phyloP scores from a whole-genome alignment of 1,140 invertebrate genomes.

The Dysdera silvatica region DNA sequence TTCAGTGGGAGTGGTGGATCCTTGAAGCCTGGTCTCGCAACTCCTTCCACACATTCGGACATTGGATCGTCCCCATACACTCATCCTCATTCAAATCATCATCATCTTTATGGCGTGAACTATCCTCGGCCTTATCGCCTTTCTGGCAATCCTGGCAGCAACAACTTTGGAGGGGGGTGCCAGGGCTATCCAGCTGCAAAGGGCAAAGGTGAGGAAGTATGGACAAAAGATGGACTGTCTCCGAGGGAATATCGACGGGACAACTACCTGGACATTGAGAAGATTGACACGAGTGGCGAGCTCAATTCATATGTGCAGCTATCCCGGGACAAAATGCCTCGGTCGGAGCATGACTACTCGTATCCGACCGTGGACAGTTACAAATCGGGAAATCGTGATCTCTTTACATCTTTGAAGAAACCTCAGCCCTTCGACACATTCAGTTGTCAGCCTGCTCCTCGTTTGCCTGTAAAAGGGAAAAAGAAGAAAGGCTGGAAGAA shows the following conservation, averaged over 20 bases:
- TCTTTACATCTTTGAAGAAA: slow-evolving; percentile 55
- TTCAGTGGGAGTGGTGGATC: slow-evolving; percentile 41
- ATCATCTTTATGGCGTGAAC: slow-evolving; percentile 49
- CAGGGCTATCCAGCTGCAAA: not conserved
- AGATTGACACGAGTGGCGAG: slow-evolving; percentile 43
- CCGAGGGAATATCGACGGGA: slow-evolving; percentile 24
- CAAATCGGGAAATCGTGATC: slow-evolving; percentile 41
- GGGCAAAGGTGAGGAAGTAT: slow-evolving; percentile 1
- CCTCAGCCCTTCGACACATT: slow-evolving; percentile 34
- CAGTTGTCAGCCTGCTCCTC: slow-evolving; percentile 31
- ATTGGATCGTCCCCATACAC: slow-evolving; percentile 40
- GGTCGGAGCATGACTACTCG: slow-evolving; percentile 67
- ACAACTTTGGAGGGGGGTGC: slow-evolving; percentile 14
- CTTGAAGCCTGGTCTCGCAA: slow-evolving; percentile 27
- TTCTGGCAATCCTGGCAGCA: slow-evolving; percentile 9
- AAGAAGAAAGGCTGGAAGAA: slow-evolving; percentile 38
- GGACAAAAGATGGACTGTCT: slow-evolving; percentile 18
- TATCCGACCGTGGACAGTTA: slow-evolving; percentile 62
- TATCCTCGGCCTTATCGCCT: slow-evolving; percentile 40
- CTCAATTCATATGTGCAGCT: slow-evolving; percentile 80
- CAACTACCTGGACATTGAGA: slow-evolving; percentile 32
- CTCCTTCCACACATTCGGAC: slow-evolving; percentile 28
- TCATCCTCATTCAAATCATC: slow-evolving; percentile 38
- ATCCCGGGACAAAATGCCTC: slow-evolving; percentile 46
- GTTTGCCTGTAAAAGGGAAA: slow-evolving; percentile 60